Evolutionary conservation across 2,797 vertebrate species (phyloP).

Genomic region (Protonibea diacanthus): DNA sequence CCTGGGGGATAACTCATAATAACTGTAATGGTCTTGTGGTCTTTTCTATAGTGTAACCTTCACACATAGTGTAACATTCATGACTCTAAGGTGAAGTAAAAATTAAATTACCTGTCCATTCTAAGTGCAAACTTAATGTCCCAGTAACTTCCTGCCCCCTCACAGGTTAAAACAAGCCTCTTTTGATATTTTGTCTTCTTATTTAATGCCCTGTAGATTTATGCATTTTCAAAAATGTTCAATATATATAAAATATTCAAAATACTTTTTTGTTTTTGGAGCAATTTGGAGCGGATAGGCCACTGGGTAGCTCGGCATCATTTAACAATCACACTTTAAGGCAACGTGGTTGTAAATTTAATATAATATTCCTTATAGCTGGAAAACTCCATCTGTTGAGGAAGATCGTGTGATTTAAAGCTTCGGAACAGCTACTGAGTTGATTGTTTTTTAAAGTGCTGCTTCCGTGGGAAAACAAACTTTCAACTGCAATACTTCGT

Average conservation of each 20-base stretch:
- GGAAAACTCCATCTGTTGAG: background rate
- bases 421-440: background rate
- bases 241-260: no score
- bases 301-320: background rate
- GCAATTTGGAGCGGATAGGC: no score
- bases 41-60: background rate
- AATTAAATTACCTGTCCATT: no score
- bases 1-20: background rate
- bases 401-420: background rate
- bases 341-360: background rate
- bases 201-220: background rate
- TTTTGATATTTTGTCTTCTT: background rate
- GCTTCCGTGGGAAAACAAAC: background rate
- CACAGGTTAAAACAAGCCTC: background rate
- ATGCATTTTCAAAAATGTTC: background rate
- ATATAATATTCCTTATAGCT: background rate
- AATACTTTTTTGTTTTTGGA: no score
- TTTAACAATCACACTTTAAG: background rate
- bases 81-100: no score
- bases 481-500: background rate
- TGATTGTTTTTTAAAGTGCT: background rate
- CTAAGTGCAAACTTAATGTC: no score
- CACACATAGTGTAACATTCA: background rate
- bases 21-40: background rate
- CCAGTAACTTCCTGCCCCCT: no score